These are phyloP conservation scores for Triops cancriformis DNA, from an alignment of 1,140 invertebrate species.

Conservation along the genomic window DNA sequence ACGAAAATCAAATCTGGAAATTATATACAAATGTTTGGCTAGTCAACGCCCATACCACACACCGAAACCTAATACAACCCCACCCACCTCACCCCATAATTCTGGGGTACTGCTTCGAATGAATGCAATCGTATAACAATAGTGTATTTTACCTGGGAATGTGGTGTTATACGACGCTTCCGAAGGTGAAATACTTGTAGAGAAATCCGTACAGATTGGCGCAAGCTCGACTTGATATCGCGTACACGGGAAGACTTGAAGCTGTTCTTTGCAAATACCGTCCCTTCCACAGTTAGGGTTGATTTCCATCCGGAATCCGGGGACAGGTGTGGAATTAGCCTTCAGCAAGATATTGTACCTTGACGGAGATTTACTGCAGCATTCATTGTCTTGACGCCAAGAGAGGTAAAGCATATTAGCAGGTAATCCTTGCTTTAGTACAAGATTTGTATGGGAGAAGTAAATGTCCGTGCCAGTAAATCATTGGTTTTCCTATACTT, in stretches of 20 bases:
- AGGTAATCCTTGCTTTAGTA: neutral
- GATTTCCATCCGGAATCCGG: neutral
- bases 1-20: too few species aligned
- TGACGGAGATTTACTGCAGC: neutral
- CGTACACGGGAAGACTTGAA: neutral
- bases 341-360: neutral
- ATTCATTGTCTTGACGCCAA: neutral
- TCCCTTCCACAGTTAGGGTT: neutral
- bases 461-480: neutral
- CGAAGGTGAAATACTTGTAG: neutral
- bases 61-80: too few species aligned
- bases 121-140: too few species aligned
- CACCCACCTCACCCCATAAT: too few species aligned
- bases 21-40: too few species aligned
- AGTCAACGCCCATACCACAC: too few species aligned
- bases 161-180: neutral
- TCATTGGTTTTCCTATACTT: neutral
- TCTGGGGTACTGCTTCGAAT: too few species aligned
- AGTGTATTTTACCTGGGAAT: neutral
- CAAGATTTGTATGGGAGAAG: neutral
- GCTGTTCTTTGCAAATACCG: neutral
- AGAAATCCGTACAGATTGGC: too few species aligned
- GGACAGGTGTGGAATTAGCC: neutral
- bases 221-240: neutral
- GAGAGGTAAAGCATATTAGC: neutral